These are phyloP conservation scores for Proterorhinus semilunaris DNA, from an alignment of 2,113 vertebrate species.

Conservation along the genomic window DNA sequence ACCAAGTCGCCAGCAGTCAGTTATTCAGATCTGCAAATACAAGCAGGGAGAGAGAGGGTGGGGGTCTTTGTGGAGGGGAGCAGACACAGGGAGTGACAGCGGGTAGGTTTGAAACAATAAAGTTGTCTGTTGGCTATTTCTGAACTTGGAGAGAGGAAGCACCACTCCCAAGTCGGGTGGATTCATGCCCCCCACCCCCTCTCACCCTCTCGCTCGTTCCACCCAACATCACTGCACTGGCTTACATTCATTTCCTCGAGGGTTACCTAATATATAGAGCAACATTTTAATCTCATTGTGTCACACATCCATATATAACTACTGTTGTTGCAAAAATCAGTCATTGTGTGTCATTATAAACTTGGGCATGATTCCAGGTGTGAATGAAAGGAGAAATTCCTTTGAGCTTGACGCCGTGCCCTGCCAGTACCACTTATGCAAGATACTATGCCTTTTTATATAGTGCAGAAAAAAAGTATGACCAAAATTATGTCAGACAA, in stretches of 20 bases:
- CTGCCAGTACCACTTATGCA: background rate
- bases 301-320: background rate
- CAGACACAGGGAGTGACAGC: constrained; percentile 47
- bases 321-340: constrained; percentile 20
- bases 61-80: constrained; percentile 33
- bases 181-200: constrained; percentile 59
- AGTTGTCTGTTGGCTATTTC: constrained; percentile 71
- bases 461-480: background rate
- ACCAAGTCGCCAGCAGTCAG: constrained; percentile 68
- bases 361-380: constrained; percentile 11
- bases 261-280: background rate
- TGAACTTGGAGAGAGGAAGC: constrained; percentile 72
- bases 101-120: constrained; percentile 68
- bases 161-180: constrained; percentile 68
- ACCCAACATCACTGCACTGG: constrained; percentile 4
- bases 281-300: background rate
- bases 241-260: constrained; percentile 12
- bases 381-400: constrained; percentile 21
- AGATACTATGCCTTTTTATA: background rate
- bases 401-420: background rate
- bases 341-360: constrained; percentile 29
- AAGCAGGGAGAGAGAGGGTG: constrained; percentile 41
- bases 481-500: background rate
- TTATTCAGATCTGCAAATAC: constrained; percentile 65
- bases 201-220: background rate